Base-by-base conservation (phyloP, 2,797 vertebrate genomes). In the Peromyscus aztecus region DNA sequence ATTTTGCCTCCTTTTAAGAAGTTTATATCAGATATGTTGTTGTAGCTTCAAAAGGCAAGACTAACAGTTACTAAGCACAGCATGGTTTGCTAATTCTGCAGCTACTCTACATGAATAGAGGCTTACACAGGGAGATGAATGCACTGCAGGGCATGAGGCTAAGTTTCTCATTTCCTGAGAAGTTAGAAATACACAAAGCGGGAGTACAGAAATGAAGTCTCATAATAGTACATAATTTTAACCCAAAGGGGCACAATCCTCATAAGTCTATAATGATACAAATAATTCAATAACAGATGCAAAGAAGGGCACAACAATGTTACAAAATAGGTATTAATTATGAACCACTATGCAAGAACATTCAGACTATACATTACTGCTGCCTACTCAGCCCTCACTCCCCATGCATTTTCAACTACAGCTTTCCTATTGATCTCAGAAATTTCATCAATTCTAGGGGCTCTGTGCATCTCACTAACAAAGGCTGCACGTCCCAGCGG, bases 161-260 rank as follows among this genome's bases (percentile, higher is more conserved):
- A 46, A 46, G 16, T 69, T 80, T 85, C 14, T 93, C 40, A 63
- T 9, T 80, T 92, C 87, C 57, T 78, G 29, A 88, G 17, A 92
- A 43, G 29, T 75, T 84, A 90, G 29, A 71, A 76, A 92, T 71
- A 87, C 57, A 82, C 69, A 29, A 43, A 88, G n/a, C 16, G 1
- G 37, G 21, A 78, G 65, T 73, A 19, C 19, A 81, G 89, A 37
- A 55, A 65, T 65, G 10, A 93, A 67, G 11, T 59, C 17, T 61
- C 86, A 40, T 46, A 84, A 61, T 69, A 6, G 52, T 34, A 19
- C 37, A 82, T 37, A 67, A 55, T 76, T 94, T 89, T 63, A 75
- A 43, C 31, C 31, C 11, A 76, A 40, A 21, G 24, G 31, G 49
- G 10, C 23, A 29, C 31, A 83, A 71, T 37, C 7, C 29, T 61